phyloP scores from a whole-genome alignment of 1,140 invertebrate species.

The Lysiphlebus fabarum region DNA sequence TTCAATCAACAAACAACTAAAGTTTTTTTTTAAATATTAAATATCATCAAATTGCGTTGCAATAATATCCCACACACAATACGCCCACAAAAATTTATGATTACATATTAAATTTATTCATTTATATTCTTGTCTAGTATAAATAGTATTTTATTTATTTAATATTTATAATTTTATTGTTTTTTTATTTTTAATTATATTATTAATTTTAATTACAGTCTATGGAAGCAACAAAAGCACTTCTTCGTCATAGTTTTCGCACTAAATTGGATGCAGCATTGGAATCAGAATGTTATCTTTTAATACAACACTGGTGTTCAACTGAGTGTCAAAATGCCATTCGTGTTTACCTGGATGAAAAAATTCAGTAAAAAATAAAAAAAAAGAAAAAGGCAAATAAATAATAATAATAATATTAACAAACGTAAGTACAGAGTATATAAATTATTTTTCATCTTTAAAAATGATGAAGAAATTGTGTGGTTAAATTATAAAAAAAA shows the following conservation, averaged over 20 bases:
- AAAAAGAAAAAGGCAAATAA: slow-evolving; percentile 1
- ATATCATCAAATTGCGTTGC: too few relatives aligned
- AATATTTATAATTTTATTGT: too few relatives aligned
- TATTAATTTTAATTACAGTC: slow-evolving; percentile 49
- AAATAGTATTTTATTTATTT: too few relatives aligned
- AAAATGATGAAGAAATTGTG: slow-evolving; percentile 2
- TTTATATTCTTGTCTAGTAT: too few relatives aligned
- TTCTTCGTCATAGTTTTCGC: slow-evolving; percentile 57
- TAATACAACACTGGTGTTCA: slow-evolving; percentile 67
- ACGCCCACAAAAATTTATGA: slow-evolving; percentile 14
- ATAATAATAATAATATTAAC: not conserved
- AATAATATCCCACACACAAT: slow-evolving; percentile 20
- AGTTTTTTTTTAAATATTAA: too few relatives aligned
- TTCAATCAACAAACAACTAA: too few relatives aligned
- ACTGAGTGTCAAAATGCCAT: slow-evolving; percentile 59
- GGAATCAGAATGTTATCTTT: slow-evolving; percentile 59
- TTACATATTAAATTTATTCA: too few relatives aligned
- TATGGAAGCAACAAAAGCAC: slow-evolving; percentile 62
- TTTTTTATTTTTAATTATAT: too few relatives aligned
- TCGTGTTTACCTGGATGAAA: slow-evolving; percentile 48
- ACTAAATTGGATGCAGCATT: slow-evolving; percentile 58
- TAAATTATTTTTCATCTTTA: not conserved
- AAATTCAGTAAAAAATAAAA: slow-evolving; percentile 36
- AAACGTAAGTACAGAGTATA: not conserved
- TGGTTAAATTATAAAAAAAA: not conserved